phyloP scores from a whole-genome alignment of 2,888 invertebrate genomes.

The Alentia gelatinosa region DNA sequence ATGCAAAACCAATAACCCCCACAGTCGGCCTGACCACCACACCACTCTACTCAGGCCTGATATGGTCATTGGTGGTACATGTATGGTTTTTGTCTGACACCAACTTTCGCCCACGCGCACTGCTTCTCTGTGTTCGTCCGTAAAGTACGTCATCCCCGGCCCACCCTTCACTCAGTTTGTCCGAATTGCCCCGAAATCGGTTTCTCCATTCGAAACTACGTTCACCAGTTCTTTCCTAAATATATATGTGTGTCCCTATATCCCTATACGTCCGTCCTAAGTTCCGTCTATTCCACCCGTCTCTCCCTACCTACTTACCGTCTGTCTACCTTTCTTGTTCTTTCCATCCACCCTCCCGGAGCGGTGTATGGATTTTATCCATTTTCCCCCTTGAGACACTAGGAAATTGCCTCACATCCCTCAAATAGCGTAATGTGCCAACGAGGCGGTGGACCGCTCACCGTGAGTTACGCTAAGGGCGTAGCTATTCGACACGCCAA shows the following conservation, averaged over 20 bases:
- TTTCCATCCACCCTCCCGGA: too few species aligned
- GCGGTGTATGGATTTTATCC: neutral
- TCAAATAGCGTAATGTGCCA: neutral
- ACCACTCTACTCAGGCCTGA: neutral
- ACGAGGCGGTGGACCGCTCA: neutral
- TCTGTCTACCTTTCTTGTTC: too few species aligned
- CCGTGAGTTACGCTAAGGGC: neutral
- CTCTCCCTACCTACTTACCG: too few species aligned
- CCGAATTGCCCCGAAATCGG: too few species aligned
- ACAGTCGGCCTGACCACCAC: neutral
- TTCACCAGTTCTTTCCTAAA: too few species aligned
- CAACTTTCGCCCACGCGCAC: neutral
- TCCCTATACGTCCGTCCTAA: too few species aligned
- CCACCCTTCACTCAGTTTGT: too few species aligned
- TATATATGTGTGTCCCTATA: too few species aligned
- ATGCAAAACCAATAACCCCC: neutral
- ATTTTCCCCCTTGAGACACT: neutral
- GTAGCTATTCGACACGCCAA: neutral
- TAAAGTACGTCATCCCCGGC: too few species aligned
- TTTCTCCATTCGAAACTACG: too few species aligned
- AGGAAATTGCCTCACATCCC: constrained; percentile 20
- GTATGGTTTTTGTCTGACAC: neutral
- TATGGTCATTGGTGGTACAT: neutral
- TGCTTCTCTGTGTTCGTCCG: neutral
- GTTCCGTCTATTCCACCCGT: too few species aligned